These are phyloP conservation scores for Gryllus longicercus DNA, from an alignment of 2,888 invertebrate genomes.

Conservation along the genomic window DNA sequence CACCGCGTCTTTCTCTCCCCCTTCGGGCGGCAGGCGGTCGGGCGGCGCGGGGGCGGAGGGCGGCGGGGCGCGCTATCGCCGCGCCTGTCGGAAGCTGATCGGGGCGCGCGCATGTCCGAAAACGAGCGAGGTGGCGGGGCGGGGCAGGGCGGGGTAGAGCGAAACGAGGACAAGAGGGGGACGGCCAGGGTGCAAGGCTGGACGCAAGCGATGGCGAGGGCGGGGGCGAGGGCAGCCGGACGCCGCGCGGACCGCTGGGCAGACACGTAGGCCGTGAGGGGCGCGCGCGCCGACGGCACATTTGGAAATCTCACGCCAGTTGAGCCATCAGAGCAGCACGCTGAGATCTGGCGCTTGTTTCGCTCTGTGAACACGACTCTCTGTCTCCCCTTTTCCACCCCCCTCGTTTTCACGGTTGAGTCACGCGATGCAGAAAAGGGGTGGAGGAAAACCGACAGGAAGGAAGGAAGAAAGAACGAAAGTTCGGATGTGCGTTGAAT, in stretches of 20 bases:
- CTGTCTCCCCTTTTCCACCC: no score
- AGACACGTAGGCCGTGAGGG: not conserved
- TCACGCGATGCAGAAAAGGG: no score
- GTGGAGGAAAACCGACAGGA: no score
- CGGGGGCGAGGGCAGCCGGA: not conserved
- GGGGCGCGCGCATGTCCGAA: not conserved
- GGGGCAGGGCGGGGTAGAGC: not conserved
- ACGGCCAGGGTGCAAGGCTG: not conserved
- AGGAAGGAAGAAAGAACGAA: no score
- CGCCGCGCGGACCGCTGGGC: not conserved
- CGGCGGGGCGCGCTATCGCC: not conserved
- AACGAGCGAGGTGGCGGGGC: not conserved
- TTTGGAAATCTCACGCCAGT: conserved; percentile 11
- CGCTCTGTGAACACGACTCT: not conserved
- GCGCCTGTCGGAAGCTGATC: not conserved
- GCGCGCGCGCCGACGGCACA: not conserved
- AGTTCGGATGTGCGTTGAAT: no score
- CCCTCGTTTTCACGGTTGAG: no score
- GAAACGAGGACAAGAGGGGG: not conserved
- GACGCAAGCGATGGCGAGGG: not conserved
- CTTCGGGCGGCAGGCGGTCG: not conserved
- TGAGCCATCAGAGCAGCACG: not conserved
- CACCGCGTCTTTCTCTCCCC: not conserved
- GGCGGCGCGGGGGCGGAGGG: not conserved
- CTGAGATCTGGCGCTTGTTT: not conserved